Conservation (phyloP, 2,888 invertebrate genomes). For the Brachycybe producta region DNA sequence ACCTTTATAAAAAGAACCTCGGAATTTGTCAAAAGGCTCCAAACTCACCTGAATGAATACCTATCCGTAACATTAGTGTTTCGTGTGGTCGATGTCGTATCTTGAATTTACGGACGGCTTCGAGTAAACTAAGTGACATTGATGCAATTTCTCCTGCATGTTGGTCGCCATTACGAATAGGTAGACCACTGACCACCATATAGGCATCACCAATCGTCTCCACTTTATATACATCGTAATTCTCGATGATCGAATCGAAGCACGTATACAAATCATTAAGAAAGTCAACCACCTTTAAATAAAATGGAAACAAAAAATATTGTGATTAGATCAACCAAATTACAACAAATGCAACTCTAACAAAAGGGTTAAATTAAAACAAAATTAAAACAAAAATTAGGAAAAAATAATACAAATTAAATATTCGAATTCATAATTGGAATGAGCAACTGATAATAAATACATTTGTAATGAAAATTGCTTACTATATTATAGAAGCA, state of each 20-base stretch:
- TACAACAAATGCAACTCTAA: no score
- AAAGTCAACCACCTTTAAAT: constrained; percentile 62
- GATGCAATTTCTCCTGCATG: constrained; percentile 71
- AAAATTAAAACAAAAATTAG: no score
- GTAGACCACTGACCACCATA: constrained; percentile 73
- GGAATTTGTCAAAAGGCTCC: background rate
- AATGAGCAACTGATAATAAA: no score
- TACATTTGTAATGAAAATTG: no score
- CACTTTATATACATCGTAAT: constrained; percentile 84
- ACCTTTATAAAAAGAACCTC: constrained; percentile 2
- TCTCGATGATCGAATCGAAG: constrained; percentile 74
- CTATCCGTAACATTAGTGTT: constrained; percentile 55
- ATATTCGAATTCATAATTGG: no score
- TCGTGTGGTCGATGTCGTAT: constrained; percentile 54
- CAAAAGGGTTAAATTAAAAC: no score
- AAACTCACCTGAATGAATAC: constrained; percentile 48
- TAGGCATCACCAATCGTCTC: constrained; percentile 86
- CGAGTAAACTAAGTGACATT: constrained; percentile 57
- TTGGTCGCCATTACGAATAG: constrained; percentile 54
- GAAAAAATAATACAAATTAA: no score
- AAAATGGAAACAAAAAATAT: constrained; percentile 10
- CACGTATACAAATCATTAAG: constrained; percentile 77
- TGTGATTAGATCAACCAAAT: no score
- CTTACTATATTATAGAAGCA: no score
- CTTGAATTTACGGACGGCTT: constrained; percentile 51